Evolutionary conservation across 2,888 invertebrate genomes (phyloP).

Genomic region (Macroteleia sp.): DNA sequence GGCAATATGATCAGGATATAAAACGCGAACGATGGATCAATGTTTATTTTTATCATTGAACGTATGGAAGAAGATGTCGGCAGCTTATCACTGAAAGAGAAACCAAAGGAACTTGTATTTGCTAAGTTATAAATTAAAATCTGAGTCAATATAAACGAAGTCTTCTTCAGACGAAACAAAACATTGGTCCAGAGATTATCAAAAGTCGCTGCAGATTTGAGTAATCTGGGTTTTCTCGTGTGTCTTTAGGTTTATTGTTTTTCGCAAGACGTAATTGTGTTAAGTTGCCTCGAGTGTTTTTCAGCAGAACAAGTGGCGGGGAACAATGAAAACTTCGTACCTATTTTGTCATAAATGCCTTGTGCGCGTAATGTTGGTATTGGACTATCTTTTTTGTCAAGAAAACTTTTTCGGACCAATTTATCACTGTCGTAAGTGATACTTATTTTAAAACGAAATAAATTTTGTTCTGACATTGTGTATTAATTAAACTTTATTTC

Average conservation of each 20-base stretch:
- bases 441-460: no score
- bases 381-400: background rate
- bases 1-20: conserved; percentile 2
- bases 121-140: conserved; percentile 21
- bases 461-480: no score
- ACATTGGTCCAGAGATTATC: background rate
- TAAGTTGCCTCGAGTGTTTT: conserved; percentile 3
- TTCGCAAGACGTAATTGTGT: conserved; percentile 7
- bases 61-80: conserved; percentile 20
- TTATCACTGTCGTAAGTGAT: background rate
- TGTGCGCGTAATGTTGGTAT: background rate
- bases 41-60: conserved; percentile 43
- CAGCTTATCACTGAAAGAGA: conserved; percentile 24
- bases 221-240: background rate
- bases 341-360: conserved; percentile 1
- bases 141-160: conserved; percentile 2
- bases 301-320: background rate
- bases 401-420: background rate
- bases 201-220: conserved; percentile 1
- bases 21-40: conserved; percentile 20
- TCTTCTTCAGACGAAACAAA: background rate
- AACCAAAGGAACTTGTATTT: conserved; percentile 26
- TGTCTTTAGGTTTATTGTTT: no score
- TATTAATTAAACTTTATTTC: no score
- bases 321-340: conserved; percentile 12